Base-by-base conservation (phyloP, 2,797 vertebrate genomes). In the Heterohyrax brucei region DNA sequence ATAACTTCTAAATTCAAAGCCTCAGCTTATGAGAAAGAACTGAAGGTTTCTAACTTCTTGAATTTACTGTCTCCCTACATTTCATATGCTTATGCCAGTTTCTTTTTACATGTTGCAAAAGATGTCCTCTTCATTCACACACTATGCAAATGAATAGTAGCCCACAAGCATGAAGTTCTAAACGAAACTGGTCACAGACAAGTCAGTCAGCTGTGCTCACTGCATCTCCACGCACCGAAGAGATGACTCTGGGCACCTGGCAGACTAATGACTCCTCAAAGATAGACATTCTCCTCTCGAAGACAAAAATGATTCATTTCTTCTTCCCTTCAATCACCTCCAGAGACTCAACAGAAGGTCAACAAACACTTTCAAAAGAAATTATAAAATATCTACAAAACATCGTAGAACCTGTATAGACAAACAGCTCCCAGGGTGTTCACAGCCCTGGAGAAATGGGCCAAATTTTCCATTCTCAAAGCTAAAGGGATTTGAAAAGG, bases 401-500 rank as follows among this genome's bases (percentile, higher is more conserved):
- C 46, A 85, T 87, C 84, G 73, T 88, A 93, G 89, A 89, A 24
- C 48, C 16, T 93, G 44, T 59, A 2, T 10, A 87, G 89, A 75
- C 64, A 80, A 85, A 66, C 75, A 85, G n/a, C 72, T 91, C 73
- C 93, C 80, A 68, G 46, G 39, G 33, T 96, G 90, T 94, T 96
- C 66, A 73, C 92, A 89, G 90, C 96, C 93, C 95, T 95, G 80
- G 89, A 96, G 89, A 97, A 97, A 97, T 91, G 73, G 91, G 70
- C 91, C 92, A 87, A 53, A 78, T 86, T 95, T 97, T 91, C 88
- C 87, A 68, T 93, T 95, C 95, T 94, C 85, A 33, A 84, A 79
- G 95, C 96, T 96, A 96, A 97, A 96, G 92, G 79, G 95, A 96
- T 96, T 92, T 96, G 95, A 96, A 97, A 97, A 95, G 91, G 89